Conservation (phyloP, 2,113 vertebrate species). For the Elephantulus edwardii region DNA sequence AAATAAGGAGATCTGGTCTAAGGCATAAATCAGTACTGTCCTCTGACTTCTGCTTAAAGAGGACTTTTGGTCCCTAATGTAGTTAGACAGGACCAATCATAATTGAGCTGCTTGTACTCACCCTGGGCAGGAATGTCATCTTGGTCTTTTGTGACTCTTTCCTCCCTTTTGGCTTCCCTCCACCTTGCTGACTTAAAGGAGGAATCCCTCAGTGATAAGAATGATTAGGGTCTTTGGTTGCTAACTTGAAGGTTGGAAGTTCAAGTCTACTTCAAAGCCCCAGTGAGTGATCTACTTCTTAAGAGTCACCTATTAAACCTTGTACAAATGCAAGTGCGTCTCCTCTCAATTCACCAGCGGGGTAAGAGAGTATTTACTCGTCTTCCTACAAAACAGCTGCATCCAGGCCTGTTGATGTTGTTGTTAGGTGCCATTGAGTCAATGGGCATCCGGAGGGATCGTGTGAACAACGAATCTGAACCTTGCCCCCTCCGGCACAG, state of each 20-base stretch:
- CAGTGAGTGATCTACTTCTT: not conserved
- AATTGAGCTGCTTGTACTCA: not conserved
- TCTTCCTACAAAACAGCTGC: too few relatives aligned
- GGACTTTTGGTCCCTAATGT: not conserved
- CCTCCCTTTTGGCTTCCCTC: not conserved
- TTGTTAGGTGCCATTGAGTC: too few relatives aligned
- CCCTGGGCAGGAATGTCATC: rapidly evolving
- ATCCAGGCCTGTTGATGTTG: too few relatives aligned
- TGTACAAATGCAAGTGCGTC: too few relatives aligned
- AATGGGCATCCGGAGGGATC: too few relatives aligned
- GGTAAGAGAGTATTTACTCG: too few relatives aligned
- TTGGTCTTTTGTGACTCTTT: not conserved
- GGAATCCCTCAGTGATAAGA: not conserved
- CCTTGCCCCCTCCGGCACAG: too few relatives aligned
- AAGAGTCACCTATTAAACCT: not conserved
- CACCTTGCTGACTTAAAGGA: not conserved
- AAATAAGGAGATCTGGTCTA: not conserved
- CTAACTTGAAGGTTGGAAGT: not conserved
- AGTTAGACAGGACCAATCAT: not conserved
- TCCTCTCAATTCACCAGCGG: too few relatives aligned
- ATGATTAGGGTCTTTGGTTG: not conserved
- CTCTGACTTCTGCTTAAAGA: not conserved
- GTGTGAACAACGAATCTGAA: too few relatives aligned
- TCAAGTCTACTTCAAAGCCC: not conserved
- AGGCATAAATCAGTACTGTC: not conserved